phyloP scores from a whole-genome alignment of 2,888 invertebrate genomes.

The Cerastis leucographa region DNA sequence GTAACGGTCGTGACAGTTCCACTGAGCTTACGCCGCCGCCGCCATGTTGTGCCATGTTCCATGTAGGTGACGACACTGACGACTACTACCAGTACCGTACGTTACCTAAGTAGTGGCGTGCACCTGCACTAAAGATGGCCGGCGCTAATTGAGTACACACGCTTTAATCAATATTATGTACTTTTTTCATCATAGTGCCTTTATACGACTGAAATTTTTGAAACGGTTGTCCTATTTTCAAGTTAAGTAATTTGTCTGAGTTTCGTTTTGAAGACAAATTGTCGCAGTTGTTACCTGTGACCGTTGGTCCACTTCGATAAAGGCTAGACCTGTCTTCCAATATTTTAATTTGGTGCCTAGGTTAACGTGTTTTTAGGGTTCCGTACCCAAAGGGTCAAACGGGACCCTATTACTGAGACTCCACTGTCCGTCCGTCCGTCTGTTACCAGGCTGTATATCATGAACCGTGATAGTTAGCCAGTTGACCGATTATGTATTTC shows the following conservation, averaged over 20 bases:
- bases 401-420: too few relatives aligned
- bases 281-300: conserved; percentile 3
- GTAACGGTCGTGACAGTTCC: conserved; percentile 83
- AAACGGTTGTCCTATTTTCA: conserved; percentile 10
- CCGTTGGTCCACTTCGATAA: conserved; percentile 2
- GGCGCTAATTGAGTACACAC: conserved; percentile 27
- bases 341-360: neutral
- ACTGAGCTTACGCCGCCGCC: conserved; percentile 42
- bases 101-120: conserved; percentile 14
- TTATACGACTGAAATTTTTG: neutral
- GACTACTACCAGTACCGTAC: conserved; percentile 57
- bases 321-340: too few relatives aligned
- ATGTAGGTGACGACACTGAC: conserved; percentile 44
- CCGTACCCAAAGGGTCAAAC: too few relatives aligned
- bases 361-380: neutral
- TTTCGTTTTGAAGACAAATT: neutral
- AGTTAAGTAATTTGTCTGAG: neutral
- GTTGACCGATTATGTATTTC: too few relatives aligned
- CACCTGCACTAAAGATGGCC: conserved; percentile 36
- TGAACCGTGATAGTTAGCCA: too few relatives aligned
- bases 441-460: too few relatives aligned
- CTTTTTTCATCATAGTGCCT: conserved; percentile 14
- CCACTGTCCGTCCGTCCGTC: too few relatives aligned
- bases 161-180: conserved; percentile 17
- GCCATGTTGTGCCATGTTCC: conserved; percentile 21